Evolutionary conservation across 2,888 invertebrate species (phyloP).

Genomic region (Deilephila elpenor): DNA sequence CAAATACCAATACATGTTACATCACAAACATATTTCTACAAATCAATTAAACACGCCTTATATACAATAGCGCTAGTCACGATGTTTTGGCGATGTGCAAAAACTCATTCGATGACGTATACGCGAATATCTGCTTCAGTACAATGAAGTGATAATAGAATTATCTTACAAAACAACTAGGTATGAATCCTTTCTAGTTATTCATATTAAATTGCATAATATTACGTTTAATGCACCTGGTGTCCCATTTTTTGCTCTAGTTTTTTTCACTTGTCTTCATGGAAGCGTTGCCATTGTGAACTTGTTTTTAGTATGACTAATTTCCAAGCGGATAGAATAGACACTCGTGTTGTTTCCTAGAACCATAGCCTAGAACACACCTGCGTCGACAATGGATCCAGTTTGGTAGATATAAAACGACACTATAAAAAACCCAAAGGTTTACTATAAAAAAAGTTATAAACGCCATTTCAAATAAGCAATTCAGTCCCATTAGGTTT

Average conservation of each 20-base stretch:
- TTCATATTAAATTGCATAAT: too few species aligned
- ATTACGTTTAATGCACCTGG: too few species aligned
- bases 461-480: not conserved
- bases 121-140: too few species aligned
- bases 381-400: conserved; percentile 50
- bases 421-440: conserved; percentile 24
- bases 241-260: conserved; percentile 33
- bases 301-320: conserved; percentile 66
- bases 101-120: conserved; percentile 36
- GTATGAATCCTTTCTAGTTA: too few species aligned
- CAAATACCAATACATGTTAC: not conserved
- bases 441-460: not conserved
- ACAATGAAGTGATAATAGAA: too few species aligned
- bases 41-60: not conserved
- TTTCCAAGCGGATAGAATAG: conserved; percentile 52
- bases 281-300: conserved; percentile 36
- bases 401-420: conserved; percentile 30
- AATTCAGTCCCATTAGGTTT: too few species aligned
- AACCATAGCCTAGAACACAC: conserved; percentile 47
- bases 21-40: not conserved
- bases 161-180: too few species aligned
- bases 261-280: too few species aligned
- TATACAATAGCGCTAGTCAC: not conserved
- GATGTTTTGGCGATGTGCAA: not conserved
- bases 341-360: conserved; percentile 45